These are phyloP conservation scores for Premnoplex brunnescens DNA, from an alignment of 2,797 vertebrate genomes.

Conservation along the genomic window DNA sequence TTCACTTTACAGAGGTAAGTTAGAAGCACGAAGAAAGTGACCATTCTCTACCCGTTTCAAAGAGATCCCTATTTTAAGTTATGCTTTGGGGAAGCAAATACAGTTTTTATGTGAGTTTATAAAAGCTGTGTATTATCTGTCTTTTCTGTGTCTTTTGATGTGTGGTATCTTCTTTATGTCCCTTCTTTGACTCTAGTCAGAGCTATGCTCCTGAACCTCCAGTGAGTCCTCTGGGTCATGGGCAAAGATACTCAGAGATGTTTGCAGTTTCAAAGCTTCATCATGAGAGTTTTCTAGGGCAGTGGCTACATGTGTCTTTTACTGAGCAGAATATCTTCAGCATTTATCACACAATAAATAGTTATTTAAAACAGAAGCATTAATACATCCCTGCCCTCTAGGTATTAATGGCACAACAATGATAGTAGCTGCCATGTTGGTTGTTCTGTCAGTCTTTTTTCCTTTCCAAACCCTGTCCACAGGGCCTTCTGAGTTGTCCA, in stretches of 20 bases:
- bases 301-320: background rate
- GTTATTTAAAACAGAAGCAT: background rate
- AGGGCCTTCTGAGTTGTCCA: background rate
- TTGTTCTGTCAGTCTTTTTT: background rate
- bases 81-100: background rate
- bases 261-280: background rate
- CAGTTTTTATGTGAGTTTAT: background rate
- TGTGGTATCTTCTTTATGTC: background rate
- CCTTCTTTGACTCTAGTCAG: background rate
- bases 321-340: background rate
- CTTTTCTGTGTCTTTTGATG: constrained; percentile 1
- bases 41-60: background rate
- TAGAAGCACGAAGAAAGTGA: background rate
- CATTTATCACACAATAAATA: background rate
- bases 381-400: background rate
- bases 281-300: background rate
- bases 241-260: background rate
- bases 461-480: background rate
- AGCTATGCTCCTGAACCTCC: background rate
- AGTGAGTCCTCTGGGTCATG: background rate
- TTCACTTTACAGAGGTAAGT: background rate
- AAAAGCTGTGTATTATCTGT: background rate
- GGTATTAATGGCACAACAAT: accelerated
- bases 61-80: background rate
- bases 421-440: background rate